Evolutionary conservation across 30 jellyfish, hydroid and myxozoan species (phyloP), one percentile per base, ranked within the genome.

Genomic region (Aurelia aurita): DNA sequence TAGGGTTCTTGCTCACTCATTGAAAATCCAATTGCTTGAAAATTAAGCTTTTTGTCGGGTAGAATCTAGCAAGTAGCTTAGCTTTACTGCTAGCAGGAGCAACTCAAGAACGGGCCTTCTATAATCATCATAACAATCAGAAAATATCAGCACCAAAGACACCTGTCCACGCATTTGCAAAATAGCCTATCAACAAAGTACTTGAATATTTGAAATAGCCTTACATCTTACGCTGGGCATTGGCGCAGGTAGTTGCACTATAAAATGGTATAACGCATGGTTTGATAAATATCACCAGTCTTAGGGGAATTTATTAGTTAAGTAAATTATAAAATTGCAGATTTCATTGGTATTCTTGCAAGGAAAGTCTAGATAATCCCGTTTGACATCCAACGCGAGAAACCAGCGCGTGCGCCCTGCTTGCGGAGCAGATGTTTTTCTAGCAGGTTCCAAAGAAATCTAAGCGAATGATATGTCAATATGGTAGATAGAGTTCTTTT

Each of bases 381-480:
- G 16, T 39, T 5, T 39, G 51, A 39, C 15, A 39, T 39, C 13
- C 51, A 39, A 8, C 51, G n/a, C 47, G 35, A 22, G 39, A 61
- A 14, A 4, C 39, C 47, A 61, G 73, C 73, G 73, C 49, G 39
- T 22, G 73, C 73, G 73, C 73, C 1, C 39, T 22, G 73, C 32
- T 61, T 43, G 47, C 31, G 39, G 10, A 46, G 73, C 73, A 61
- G 73, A 61, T 74, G 86, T 34, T 57, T 72, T 74, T 74, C 20
- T 61, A 74, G 86, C 86, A 74, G 86, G 86, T 74, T 61, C 31
- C 20, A 61, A 61, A 61, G 32, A 61, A 61, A 22, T 22, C 21
- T 32, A 61, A 22, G 73, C 39, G 20, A 22, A 20, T 43, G 39
- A 22, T 61, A 61, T 18, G 73, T 32, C 73, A 22, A 43, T 22